Conservation (phyloP, 2,888 invertebrate species). For the Dioctria rufipes region DNA sequence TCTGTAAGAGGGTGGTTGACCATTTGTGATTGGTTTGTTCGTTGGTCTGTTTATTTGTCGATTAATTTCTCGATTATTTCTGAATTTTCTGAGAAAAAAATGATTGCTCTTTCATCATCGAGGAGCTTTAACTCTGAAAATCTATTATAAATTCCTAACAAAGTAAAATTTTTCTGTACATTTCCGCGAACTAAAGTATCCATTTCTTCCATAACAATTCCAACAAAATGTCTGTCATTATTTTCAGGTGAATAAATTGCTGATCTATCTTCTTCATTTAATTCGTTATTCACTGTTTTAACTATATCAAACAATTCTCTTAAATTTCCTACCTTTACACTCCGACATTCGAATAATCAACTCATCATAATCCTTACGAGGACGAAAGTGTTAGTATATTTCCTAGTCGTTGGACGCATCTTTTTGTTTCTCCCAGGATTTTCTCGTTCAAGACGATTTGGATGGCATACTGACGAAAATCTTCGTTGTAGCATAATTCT, state of each 20-base stretch:
- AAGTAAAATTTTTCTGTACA: neutral
- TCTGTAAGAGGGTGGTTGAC: neutral
- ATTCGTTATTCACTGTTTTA: slow-evolving; percentile 29
- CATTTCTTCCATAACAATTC: slow-evolving; percentile 21
- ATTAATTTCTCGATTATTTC: neutral
- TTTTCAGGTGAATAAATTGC: slow-evolving; percentile 41
- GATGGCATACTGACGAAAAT: neutral
- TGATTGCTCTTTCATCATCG: slow-evolving; percentile 8
- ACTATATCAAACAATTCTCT: slow-evolving; percentile 40
- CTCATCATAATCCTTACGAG: slow-evolving; percentile 41
- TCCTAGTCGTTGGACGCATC: slow-evolving; percentile 17
- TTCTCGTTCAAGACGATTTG: slow-evolving; percentile 4
- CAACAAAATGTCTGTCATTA: slow-evolving; percentile 36
- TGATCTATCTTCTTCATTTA: slow-evolving; percentile 19
- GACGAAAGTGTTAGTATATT: slow-evolving; percentile 20
- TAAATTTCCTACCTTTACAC: slow-evolving; percentile 8
- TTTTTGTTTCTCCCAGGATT: slow-evolving; percentile 3
- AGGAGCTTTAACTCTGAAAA: neutral
- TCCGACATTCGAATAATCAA: slow-evolving; percentile 29
- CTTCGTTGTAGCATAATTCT: neutral
- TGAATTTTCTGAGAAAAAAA: neutral
- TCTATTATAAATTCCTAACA: slow-evolving; percentile 27
- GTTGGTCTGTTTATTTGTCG: neutral
- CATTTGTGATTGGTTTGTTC: too few species aligned
- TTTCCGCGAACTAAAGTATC: neutral